phyloP scores from a whole-genome alignment of 2,113 vertebrate genomes.

The Formicarius rufipectus region DNA sequence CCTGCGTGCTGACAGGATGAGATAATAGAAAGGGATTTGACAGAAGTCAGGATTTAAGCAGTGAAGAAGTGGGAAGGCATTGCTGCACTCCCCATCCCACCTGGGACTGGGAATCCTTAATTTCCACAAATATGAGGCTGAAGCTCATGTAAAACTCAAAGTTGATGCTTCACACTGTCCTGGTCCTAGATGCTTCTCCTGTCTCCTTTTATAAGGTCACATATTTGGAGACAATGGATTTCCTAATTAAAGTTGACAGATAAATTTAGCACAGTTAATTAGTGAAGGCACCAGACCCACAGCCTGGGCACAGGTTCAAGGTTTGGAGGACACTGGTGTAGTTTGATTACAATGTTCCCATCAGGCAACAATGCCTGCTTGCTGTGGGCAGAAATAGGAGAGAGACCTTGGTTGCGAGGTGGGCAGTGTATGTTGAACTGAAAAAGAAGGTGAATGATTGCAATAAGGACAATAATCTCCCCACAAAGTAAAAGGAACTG shows the following conservation, averaged over 20 bases:
- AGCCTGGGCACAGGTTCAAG: slow-evolving; percentile 54
- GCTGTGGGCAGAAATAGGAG: slow-evolving; percentile 14
- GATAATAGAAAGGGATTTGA: neutral
- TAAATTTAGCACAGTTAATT: slow-evolving; percentile 53
- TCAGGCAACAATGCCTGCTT: slow-evolving; percentile 3
- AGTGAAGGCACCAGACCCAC: slow-evolving; percentile 15
- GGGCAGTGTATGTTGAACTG: neutral
- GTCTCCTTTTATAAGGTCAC: slow-evolving; percentile 37
- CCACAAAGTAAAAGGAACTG: neutral
- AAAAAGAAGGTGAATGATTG: neutral
- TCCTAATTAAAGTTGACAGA: slow-evolving; percentile 58
- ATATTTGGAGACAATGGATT: slow-evolving; percentile 34
- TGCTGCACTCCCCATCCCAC: neutral
- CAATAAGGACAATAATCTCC: neutral
- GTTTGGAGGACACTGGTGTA: slow-evolving; percentile 18
- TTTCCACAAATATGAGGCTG: neutral
- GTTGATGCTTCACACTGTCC: neutral
- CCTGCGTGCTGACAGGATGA: neutral
- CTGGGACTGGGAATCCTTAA: neutral
- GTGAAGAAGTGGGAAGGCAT: neutral
- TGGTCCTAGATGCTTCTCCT: neutral
- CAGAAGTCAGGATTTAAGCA: neutral
- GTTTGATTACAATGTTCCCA: slow-evolving; percentile 10
- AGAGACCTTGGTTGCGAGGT: slow-evolving; percentile 13
- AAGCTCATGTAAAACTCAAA: neutral